phyloP scores from a whole-genome alignment of 2,797 vertebrate species.

The Falco biarmicus region DNA sequence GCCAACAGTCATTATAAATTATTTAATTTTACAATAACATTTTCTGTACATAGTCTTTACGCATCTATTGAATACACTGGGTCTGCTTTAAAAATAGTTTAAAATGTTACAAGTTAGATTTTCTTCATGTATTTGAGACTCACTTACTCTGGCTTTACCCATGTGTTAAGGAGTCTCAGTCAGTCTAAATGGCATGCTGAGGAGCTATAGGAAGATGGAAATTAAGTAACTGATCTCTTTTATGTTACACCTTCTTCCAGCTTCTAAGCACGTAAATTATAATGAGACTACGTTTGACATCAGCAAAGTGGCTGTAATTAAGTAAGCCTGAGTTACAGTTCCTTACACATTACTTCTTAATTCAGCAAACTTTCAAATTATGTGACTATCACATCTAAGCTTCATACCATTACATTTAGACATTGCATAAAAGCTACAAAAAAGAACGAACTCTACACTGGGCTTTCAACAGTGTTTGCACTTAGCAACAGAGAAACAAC shows the following conservation, averaged over 20 bases:
- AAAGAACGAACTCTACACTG: background rate
- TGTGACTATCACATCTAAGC: background rate
- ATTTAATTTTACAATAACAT: background rate
- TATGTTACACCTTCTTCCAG: background rate
- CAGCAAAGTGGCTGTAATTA: slow-evolving; percentile 30
- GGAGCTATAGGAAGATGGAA: background rate
- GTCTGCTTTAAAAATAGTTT: background rate
- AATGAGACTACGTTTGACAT: background rate
- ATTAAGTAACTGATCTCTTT: slow-evolving; percentile 4
- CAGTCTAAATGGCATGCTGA: background rate
- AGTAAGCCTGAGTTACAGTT: background rate
- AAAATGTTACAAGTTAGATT: background rate
- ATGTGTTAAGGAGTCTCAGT: background rate
- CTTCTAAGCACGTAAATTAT: background rate
- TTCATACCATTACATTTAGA: background rate
- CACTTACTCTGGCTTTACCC: background rate
- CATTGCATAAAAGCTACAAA: background rate
- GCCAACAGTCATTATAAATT: background rate
- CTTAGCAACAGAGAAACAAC: background rate
- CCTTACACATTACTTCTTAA: background rate
- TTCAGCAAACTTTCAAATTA: slow-evolving; percentile 20
- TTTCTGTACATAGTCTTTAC: background rate
- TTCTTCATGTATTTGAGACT: background rate
- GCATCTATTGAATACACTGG: background rate
- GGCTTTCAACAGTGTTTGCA: background rate